A percentile compares a stretch with the other conserved stretches of the same genome.
These are phyloP conservation scores for Drosophila tristis DNA, from an alignment of 1,140 invertebrate species.

Conservation along the genomic window DNA sequence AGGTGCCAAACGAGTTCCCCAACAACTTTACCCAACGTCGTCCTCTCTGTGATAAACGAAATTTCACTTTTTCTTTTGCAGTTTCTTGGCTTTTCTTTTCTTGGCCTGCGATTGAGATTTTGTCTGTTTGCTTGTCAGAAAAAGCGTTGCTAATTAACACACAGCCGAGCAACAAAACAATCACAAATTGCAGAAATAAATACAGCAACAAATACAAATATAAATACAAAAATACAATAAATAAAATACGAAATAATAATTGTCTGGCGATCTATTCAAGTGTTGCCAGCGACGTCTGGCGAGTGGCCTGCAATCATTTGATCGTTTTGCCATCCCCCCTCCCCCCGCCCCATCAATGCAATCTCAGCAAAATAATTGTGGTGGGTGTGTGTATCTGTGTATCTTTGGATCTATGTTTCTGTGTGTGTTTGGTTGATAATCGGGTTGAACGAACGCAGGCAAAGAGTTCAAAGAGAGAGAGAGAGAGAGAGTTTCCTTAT, in stretches of 20 bases:
- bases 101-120: conserved; percentile 7
- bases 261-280: conserved; percentile 12
- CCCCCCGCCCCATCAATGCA: not conserved
- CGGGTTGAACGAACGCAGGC: conserved; percentile 12
- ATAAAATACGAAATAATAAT: conserved; percentile 25
- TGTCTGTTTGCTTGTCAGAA: conserved; percentile 31
- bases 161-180: conserved; percentile 8
- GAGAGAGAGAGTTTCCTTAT: not conserved
- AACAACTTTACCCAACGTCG: not conserved
- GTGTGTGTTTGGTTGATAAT: not conserved
- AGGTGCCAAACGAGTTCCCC: conserved; percentile 32
- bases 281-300: too few relatives aligned
- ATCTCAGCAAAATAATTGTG: not conserved
- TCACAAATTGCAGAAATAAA: conserved; percentile 39
- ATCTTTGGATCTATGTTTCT: not conserved
- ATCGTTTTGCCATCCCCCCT: conserved; percentile 2
- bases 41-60: conserved; percentile 32
- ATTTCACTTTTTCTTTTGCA: conserved; percentile 73
- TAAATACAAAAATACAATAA: conserved; percentile 32
- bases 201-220: conserved; percentile 9
- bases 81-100: conserved; percentile 13
- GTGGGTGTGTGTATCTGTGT: not conserved
- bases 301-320: conserved; percentile 13
- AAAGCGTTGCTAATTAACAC: conserved; percentile 67
- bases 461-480: too few relatives aligned